These are phyloP conservation scores for Perognathus longimembris DNA, from an alignment of 2,113 vertebrate species.

Conservation along the genomic window DNA sequence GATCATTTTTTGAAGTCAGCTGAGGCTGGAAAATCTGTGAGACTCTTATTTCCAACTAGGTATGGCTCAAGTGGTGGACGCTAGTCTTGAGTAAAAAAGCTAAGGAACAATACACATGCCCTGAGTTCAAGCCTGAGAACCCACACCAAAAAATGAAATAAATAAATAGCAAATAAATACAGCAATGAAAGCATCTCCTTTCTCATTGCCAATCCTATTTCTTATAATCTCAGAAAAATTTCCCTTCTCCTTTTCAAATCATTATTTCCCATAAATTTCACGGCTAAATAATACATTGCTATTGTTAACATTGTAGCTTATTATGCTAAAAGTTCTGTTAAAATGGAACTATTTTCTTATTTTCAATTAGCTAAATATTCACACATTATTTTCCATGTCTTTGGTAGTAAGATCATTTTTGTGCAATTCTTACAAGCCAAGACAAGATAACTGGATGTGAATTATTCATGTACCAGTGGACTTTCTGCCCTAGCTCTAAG, in stretches of 20 bases:
- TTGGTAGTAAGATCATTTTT: neutral
- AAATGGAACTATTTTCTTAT: neutral
- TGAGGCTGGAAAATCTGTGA: too few species aligned
- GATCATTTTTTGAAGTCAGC: too few species aligned
- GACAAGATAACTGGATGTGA: neutral
- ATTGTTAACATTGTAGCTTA: neutral
- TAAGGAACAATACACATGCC: too few species aligned
- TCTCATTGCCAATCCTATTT: neutral
- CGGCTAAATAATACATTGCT: neutral
- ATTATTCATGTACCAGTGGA: too few species aligned
- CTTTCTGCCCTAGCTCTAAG: too few species aligned
- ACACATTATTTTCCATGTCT: neutral
- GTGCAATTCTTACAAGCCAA: neutral
- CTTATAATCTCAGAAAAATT: neutral
- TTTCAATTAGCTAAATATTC: neutral
- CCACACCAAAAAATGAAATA: conserved; percentile 38
- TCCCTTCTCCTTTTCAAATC: neutral
- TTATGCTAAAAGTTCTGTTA: neutral
- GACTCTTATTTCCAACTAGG: too few species aligned
- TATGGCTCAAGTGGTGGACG: too few species aligned
- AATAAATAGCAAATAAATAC: too few species aligned
- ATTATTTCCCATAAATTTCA: neutral
- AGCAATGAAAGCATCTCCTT: neutral
- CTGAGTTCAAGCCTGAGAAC: too few species aligned
- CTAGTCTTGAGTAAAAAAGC: too few species aligned